A percentile compares a stretch with the other conserved stretches of the same genome.
phyloP scores from a whole-genome alignment of 2,797 vertebrate species.

The Clarias platycephalus region DNA sequence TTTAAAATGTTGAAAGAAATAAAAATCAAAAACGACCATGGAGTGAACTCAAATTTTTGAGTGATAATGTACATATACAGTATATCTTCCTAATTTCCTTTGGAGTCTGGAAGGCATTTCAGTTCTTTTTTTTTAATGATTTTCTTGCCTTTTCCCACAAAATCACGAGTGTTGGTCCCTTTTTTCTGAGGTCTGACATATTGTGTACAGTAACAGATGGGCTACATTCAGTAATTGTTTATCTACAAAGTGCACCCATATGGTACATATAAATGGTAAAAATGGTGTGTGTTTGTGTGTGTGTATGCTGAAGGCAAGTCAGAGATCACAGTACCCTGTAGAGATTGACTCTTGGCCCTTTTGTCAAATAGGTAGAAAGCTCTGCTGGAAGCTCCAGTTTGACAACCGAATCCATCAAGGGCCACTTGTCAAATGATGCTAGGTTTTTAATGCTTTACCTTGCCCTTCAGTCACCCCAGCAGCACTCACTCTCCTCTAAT shows the following conservation, averaged over 20 bases:
- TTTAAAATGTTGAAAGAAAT: no score
- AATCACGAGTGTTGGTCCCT: neutral
- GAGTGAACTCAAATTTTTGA: no score
- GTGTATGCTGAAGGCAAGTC: conserved; percentile 20
- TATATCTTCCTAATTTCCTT: neutral
- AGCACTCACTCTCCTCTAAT: conserved; percentile 53
- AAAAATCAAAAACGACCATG: no score
- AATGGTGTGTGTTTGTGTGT: conserved; percentile 16
- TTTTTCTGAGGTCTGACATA: neutral
- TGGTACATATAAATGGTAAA: conserved; percentile 4
- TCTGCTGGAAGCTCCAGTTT: conserved; percentile 49
- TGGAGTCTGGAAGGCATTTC: neutral
- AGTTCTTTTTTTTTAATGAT: neutral
- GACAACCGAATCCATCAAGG: conserved; percentile 54
- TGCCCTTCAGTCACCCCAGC: conserved; percentile 54
- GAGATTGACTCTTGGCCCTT: conserved; percentile 39
- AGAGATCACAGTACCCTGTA: conserved; percentile 41
- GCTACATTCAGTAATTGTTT: neutral
- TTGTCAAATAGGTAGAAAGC: conserved; percentile 30
- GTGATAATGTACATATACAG: no score
- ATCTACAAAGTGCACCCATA: neutral
- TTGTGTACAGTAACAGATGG: conserved; percentile 18
- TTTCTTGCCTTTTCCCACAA: neutral
- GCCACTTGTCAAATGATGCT: conserved; percentile 55
- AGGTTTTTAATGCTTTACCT: conserved; percentile 56